Percentiles rank a stretch among this genome's conserved stretches.
phyloP scores from a whole-genome alignment of 2,113 vertebrate species.

The Oreochromis aureus region DNA sequence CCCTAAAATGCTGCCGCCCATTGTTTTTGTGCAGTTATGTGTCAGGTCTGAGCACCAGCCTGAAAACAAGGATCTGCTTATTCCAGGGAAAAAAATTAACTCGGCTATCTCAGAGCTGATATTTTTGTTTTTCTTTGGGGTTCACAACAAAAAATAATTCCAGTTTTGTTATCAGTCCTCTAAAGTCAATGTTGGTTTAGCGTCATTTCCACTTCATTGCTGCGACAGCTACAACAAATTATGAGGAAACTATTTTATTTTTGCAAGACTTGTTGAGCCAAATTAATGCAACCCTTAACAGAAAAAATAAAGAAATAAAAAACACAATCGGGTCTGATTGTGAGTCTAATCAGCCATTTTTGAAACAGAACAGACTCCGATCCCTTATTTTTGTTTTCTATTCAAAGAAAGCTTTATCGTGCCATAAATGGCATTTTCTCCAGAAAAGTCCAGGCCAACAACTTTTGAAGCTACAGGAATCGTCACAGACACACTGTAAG shows the following conservation, averaged over 20 bases:
- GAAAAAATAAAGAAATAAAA: not conserved
- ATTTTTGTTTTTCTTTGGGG: not conserved
- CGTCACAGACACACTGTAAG: not conserved
- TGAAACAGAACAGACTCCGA: not conserved
- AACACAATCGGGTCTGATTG: not conserved
- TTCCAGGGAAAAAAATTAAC: not conserved
- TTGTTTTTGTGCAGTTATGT: not conserved
- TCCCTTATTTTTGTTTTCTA: not conserved
- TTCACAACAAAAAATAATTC: not conserved
- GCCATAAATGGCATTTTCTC: not conserved
- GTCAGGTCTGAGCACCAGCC: not conserved
- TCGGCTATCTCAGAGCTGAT: not conserved
- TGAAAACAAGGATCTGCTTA: not conserved
- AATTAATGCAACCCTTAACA: not conserved
- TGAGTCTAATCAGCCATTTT: not conserved
- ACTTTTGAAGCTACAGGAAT: not conserved
- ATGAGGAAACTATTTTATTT: not conserved
- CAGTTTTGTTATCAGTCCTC: not conserved
- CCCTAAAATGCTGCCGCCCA: not conserved
- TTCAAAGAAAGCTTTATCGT: not conserved
- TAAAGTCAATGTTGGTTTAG: not conserved
- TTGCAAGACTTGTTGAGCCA: not conserved
- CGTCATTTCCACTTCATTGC: not conserved
- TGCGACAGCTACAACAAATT: not conserved
- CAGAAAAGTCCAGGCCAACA: not conserved